Base-by-base conservation (phyloP, 2,888 invertebrate species). In the Pemphredon lugubris region DNA sequence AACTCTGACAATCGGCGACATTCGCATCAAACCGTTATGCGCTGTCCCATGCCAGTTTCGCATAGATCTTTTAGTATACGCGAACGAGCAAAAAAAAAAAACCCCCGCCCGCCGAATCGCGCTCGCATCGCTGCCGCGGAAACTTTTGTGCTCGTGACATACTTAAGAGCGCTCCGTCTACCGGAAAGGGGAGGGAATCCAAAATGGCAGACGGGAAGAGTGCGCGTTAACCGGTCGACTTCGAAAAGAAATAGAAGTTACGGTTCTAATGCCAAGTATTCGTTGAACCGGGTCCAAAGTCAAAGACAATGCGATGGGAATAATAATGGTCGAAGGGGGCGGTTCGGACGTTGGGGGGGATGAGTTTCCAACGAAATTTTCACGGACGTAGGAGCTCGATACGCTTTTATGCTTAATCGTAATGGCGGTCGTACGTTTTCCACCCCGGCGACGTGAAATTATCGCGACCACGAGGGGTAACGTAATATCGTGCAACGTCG, bases 51-150 rank as follows among this genome's bases (percentile, higher is more conserved):
- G n/a, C n/a, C 16, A 58, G 13, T 57, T 45, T 23, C 18, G 26
- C 18, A 26, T 20, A 61, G 45, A 53, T 30, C 39, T 40, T 40
- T 18, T n/a, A n/a, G 14, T 44, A 23, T 47, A 20, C 14, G 57
- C 18, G n/a, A 42, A 39, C 23, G 13, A 21, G 4, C 30, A 34
- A 57, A 51, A 57, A 65, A 14, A 13, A 14, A 11, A n/a, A n/a
- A n/a, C n/a, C n/a, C n/a, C n/a, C n/a, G n/a, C n/a, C n/a, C n/a
- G n/a, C n/a, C n/a, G 34, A n/a, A 23, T 54, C 51, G 34, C 26
- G 48, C 34, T 34, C 7, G 39, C 23, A 66, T 44, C 11, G 45
- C 13, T 4, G 45, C 30, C 48, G 34, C 16, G 4, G 23, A 64
- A 44, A 23, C 37, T 39, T 40, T n/a, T 44, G 21, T 47, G 11